These are phyloP conservation scores for Eristalinus sepulchralis DNA, from an alignment of 2,888 invertebrate genomes.

Conservation along the genomic window DNA sequence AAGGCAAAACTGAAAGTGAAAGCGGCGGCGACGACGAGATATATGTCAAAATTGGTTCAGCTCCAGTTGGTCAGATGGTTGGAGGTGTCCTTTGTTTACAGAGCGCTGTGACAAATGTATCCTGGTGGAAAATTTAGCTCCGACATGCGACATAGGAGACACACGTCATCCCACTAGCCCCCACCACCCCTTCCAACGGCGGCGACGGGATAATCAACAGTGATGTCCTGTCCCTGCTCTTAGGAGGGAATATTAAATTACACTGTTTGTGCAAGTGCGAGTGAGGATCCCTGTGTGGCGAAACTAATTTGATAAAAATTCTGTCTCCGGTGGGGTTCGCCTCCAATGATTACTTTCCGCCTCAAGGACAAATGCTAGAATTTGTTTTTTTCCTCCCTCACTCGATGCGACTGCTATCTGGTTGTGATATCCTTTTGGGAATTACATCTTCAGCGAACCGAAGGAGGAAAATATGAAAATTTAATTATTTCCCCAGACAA, in stretches of 20 bases:
- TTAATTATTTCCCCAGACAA: constrained; percentile 69
- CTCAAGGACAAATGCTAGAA: constrained; percentile 65
- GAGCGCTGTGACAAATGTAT: constrained; percentile 47
- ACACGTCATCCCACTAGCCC: constrained; percentile 55
- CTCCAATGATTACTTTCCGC: constrained; percentile 41
- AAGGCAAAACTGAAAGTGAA: constrained; percentile 44
- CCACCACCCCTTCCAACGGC: no score
- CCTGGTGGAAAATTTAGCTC: constrained; percentile 45
- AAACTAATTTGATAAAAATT: constrained; percentile 71
- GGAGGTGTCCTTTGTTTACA: constrained; percentile 21
- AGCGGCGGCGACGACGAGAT: constrained; percentile 30
- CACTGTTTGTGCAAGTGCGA: constrained; percentile 18
- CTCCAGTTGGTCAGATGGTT: constrained; percentile 38
- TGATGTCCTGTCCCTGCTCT: constrained; percentile 49
- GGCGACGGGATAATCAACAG: constrained; percentile 50
- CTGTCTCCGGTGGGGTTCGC: constrained; percentile 64
- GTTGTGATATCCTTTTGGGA: constrained; percentile 54
- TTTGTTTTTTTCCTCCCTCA: constrained; percentile 64
- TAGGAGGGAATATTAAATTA: constrained; percentile 63
- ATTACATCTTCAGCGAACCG: constrained; percentile 52
- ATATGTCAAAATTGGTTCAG: constrained; percentile 68
- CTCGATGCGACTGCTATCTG: background rate
- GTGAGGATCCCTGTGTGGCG: constrained; percentile 16
- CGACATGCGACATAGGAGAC: constrained; percentile 38
- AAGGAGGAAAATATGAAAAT: constrained; percentile 68